Evolutionary conservation across 2,113 vertebrate species (phyloP).

Genomic region (Myrmophylax atrothorax): DNA sequence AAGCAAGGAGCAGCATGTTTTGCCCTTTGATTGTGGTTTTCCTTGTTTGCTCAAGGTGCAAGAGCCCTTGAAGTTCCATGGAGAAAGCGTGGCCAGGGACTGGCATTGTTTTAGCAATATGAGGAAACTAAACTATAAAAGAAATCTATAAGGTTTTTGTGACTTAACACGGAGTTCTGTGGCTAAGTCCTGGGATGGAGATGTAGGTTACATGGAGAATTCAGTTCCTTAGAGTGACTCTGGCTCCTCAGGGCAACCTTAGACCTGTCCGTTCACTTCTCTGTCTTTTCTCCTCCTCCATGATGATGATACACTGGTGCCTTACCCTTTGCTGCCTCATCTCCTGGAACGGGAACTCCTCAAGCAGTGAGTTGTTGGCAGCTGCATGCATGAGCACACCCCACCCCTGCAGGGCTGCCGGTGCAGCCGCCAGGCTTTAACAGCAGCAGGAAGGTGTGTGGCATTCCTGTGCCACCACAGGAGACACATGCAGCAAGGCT

Average conservation of each 20-base stretch:
- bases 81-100: neutral
- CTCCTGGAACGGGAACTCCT: neutral
- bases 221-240: neutral
- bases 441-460: neutral
- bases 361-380: neutral
- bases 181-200: neutral
- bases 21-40: conserved; percentile 37
- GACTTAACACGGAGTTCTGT: neutral
- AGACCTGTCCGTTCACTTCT: neutral
- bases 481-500: neutral
- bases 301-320: neutral
- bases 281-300: neutral
- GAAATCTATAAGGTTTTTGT: neutral
- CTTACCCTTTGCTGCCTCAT: neutral
- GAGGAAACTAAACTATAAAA: neutral
- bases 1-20: conserved; percentile 31
- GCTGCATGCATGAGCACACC: neutral
- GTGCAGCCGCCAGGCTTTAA: accelerated
- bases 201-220: neutral
- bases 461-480: neutral
- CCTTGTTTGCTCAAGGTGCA: conserved; percentile 26
- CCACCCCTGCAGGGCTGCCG: accelerated
- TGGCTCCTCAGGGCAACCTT: neutral
- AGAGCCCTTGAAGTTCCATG: neutral
- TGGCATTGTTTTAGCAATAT: neutral